Percentiles rank a stretch among this genome's conserved stretches.
These are phyloP conservation scores for Choloepus didactylus DNA, from an alignment of 2,797 vertebrate species.

Conservation along the genomic window DNA sequence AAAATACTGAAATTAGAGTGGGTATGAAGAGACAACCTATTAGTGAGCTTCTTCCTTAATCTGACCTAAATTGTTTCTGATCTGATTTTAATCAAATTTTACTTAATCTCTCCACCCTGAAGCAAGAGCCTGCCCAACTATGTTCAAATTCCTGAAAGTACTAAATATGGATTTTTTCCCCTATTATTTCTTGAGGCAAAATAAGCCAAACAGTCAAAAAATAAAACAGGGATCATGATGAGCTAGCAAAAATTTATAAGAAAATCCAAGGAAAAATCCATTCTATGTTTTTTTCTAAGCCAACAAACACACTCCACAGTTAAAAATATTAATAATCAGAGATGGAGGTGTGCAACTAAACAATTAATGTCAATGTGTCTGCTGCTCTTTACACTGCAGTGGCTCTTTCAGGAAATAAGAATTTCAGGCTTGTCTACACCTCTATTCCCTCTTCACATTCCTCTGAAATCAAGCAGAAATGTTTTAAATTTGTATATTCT, in stretches of 20 bases:
- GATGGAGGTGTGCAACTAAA: not conserved
- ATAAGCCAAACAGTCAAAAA: constrained; percentile 17
- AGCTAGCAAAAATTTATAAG: not conserved
- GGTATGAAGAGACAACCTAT: not conserved
- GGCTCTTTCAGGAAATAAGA: not conserved
- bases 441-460: not conserved
- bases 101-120: not conserved
- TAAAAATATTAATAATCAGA: not conserved
- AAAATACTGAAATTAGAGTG: not conserved
- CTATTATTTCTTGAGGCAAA: not conserved
- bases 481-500: constrained; percentile 72
- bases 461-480: constrained; percentile 40
- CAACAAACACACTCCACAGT: not conserved
- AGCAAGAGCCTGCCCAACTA: not conserved
- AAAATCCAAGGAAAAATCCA: not conserved
- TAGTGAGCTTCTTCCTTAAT: not conserved
- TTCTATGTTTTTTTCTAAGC: not conserved
- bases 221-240: not conserved
- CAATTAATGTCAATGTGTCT: not conserved
- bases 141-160: not conserved
- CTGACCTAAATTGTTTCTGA: not conserved
- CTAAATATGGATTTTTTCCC: not conserved
- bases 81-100: constrained; percentile 47
- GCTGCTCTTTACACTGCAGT: not conserved
- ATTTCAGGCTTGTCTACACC: not conserved